These are phyloP conservation scores for Tychaedon coryphoeus DNA, from an alignment of 2,113 vertebrate genomes.

Conservation along the genomic window DNA sequence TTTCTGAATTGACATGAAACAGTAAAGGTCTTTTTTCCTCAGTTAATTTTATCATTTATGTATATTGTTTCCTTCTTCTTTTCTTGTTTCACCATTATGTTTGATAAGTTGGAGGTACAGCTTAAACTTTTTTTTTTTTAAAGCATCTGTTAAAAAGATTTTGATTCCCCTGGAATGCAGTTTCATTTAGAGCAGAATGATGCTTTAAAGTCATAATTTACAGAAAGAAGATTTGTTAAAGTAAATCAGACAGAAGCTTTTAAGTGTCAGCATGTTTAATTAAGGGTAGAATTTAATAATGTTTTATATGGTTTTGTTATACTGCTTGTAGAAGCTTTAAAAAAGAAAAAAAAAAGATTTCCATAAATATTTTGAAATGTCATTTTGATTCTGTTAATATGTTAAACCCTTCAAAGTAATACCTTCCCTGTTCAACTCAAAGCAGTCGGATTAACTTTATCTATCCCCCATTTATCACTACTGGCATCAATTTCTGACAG, in stretches of 20 bases:
- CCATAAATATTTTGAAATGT: slow-evolving; percentile 64
- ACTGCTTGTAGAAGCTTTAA: slow-evolving; percentile 51
- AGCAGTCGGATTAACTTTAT: slow-evolving; percentile 61
- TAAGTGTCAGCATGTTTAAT: slow-evolving; percentile 60
- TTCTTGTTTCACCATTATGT: background rate
- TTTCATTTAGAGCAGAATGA: background rate
- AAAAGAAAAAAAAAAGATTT: slow-evolving; percentile 2
- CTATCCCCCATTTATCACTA: slow-evolving; percentile 41
- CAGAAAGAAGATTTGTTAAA: slow-evolving; percentile 12
- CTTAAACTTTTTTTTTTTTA: background rate
- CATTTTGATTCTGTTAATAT: slow-evolving; percentile 51
- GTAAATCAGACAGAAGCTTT: slow-evolving; percentile 52
- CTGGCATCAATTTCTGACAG: slow-evolving; percentile 51
- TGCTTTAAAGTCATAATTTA: slow-evolving; percentile 27
- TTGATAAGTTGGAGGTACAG: background rate
- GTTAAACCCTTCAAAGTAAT: slow-evolving; percentile 69
- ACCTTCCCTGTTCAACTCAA: slow-evolving; percentile 51
- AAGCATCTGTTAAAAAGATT: background rate
- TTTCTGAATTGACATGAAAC: background rate
- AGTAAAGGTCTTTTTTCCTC: background rate
- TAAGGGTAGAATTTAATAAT: slow-evolving; percentile 51
- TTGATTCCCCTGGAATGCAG: background rate
- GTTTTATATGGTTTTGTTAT: slow-evolving; percentile 53
- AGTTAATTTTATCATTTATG: background rate
- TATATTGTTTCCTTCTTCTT: background rate